phyloP scores from a whole-genome alignment of 2,888 invertebrate species.

The Tetheella fluctuosa region DNA sequence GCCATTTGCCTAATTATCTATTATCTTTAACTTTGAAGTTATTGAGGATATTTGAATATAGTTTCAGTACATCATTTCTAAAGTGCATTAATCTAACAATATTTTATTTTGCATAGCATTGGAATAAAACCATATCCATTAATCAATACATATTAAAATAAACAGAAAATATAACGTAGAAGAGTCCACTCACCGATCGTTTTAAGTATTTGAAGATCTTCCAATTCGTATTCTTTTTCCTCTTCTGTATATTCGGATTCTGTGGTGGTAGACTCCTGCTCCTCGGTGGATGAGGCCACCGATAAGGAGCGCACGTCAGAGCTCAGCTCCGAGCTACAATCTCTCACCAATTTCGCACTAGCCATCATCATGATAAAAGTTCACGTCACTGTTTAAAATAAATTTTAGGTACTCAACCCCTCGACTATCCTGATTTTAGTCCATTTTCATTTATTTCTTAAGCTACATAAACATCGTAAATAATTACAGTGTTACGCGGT shows the following conservation, averaged over 20 bases:
- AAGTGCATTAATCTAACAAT: too few relatives aligned
- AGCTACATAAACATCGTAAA: constrained; percentile 30
- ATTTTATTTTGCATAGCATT: too few relatives aligned
- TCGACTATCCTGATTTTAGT: not conserved
- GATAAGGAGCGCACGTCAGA: constrained; percentile 79
- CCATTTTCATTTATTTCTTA: constrained; percentile 39
- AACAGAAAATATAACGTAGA: not conserved
- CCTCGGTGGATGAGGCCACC: constrained; percentile 82
- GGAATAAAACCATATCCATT: too few relatives aligned
- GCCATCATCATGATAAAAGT: constrained; percentile 79
- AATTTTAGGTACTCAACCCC: not conserved
- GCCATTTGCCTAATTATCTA: too few relatives aligned
- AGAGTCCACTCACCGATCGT: constrained; percentile 90
- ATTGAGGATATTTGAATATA: too few relatives aligned
- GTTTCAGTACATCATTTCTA: too few relatives aligned
- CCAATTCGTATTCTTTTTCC: constrained; percentile 87
- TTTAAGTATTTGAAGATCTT: constrained; percentile 93
- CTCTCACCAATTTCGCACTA: constrained; percentile 81
- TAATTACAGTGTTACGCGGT: constrained; percentile 10
- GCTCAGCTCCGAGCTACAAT: constrained; percentile 80
- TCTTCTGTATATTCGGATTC: constrained; percentile 84
- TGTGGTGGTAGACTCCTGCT: constrained; percentile 81
- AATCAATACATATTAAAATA: too few relatives aligned
- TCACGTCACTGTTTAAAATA: constrained; percentile 13
- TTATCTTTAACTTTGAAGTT: too few relatives aligned